These are phyloP conservation scores for Hemaris fuciformis DNA, from an alignment of 2,888 invertebrate species.

Conservation along the genomic window DNA sequence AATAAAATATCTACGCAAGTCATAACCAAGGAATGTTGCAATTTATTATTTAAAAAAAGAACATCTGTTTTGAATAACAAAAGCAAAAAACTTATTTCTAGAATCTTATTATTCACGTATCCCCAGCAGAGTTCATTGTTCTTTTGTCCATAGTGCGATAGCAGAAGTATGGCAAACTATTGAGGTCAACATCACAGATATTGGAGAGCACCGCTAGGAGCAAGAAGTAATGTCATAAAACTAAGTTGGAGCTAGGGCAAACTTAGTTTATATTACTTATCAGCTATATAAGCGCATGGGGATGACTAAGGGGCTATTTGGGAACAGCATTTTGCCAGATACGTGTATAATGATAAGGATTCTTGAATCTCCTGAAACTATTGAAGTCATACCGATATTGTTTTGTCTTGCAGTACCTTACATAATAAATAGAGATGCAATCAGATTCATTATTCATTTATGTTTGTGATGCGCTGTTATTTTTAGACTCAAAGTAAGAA, in stretches of 20 bases:
- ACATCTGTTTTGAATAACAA: too few species aligned
- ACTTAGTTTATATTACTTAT: slow-evolving; percentile 6
- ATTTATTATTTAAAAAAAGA: too few species aligned
- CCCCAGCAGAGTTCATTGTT: neutral
- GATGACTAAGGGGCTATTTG: neutral
- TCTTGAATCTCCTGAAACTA: too few species aligned
- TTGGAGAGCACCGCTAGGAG: slow-evolving; percentile 7
- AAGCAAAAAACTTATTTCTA: neutral
- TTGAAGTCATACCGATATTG: too few species aligned
- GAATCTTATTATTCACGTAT: neutral
- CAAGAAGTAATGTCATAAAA: slow-evolving; percentile 7
- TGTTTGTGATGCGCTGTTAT: too few species aligned
- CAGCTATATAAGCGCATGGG: slow-evolving; percentile 1
- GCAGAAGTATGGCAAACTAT: slow-evolving; percentile 2
- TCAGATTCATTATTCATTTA: too few species aligned
- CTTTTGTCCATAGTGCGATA: neutral
- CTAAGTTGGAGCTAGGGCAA: slow-evolving; percentile 1
- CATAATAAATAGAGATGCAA: too few species aligned
- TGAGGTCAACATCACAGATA: slow-evolving; percentile 6
- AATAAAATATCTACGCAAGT: too few species aligned
- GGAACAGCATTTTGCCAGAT: neutral
- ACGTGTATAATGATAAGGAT: too few species aligned
- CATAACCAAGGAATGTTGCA: too few species aligned
- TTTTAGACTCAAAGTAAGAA: too few species aligned
- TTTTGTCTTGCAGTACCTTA: too few species aligned